Base-by-base conservation (phyloP, 2,113 vertebrate genomes). In the Psittacara wagleri region DNA sequence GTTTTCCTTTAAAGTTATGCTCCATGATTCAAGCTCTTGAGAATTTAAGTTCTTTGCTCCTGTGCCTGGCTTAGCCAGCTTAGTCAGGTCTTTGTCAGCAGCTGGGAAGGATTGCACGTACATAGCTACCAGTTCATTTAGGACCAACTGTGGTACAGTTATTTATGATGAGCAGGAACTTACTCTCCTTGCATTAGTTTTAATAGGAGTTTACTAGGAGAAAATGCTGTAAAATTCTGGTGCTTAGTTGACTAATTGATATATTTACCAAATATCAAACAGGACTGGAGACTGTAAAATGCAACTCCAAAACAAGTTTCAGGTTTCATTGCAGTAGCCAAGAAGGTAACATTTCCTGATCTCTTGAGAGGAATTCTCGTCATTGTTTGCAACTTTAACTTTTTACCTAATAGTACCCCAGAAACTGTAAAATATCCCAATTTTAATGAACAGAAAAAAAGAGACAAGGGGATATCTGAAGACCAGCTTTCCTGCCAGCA, bases 11-110 rank as follows among this genome's bases (percentile, higher is more conserved):
- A 70, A 90, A 91, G n/a, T 76, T 76, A 31, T 37, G 49, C 88
- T 95, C 83, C 72, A 77, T 94, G 82, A 96, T 87, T 85, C 70
- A 91, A 82, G 52, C 82, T 85, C 67, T 76, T 76, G 93, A 95
- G 93, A 94, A 95, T 87, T 89, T 48, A 89, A 86, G 35, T 80
- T 82, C 48, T 64, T 72, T 79, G 44, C 35, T 74, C 17, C 86
- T 81, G 59, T 52, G 57, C 83, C 74, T 88, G 67, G 31, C 25
- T 92, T 72, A 67, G 91, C 46, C 87, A 95, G 57, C 70, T 94
- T 87, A 83, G 70, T 80, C 67, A 77, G 67, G 90, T 83, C 87
- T 91, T 85, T 90, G 75, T 94, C 94, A 89, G 93, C 78, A 91
- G 67, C 84, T 80, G 75, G 54, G 59, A 87, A 77, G 49, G 39